Percentiles rank a stretch among this genome's conserved stretches.
Evolutionary conservation across 2,113 vertebrate species (phyloP).

Genomic region (Pelmatolapia mariae): DNA sequence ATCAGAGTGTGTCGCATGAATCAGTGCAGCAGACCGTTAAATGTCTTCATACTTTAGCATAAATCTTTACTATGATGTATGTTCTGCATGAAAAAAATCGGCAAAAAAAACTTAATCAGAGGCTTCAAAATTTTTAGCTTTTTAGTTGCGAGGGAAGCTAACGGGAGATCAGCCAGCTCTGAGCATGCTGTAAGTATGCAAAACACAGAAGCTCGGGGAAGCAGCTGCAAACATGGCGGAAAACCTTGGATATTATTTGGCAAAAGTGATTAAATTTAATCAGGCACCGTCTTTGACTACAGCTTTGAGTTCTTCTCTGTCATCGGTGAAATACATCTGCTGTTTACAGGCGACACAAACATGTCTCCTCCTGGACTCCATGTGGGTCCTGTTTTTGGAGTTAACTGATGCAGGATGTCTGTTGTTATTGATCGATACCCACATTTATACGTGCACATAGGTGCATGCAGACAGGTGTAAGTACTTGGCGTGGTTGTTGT

Average conservation of each 20-base stretch:
- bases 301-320: not conserved
- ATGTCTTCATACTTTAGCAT: not conserved
- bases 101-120: not conserved
- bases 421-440: not conserved
- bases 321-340: not conserved
- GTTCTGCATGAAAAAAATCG: not conserved
- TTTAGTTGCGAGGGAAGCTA: not conserved
- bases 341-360: not conserved
- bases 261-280: not conserved
- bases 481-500: not conserved
- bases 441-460: not conserved
- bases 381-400: not conserved
- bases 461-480: not conserved
- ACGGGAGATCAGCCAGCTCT: not conserved
- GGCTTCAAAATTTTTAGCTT: not conserved
- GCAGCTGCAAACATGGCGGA: not conserved
- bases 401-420: not conserved
- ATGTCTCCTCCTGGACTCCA: not conserved
- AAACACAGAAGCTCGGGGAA: not conserved
- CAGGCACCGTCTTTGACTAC: not conserved
- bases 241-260: not conserved
- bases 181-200: not conserved
- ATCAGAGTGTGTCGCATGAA: not conserved
- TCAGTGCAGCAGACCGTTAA: not conserved
- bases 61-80: not conserved